Evolutionary conservation across 2,888 invertebrate species (phyloP), one percentile per base, ranked within the genome.

Genomic region (Dynastes grantii): DNA sequence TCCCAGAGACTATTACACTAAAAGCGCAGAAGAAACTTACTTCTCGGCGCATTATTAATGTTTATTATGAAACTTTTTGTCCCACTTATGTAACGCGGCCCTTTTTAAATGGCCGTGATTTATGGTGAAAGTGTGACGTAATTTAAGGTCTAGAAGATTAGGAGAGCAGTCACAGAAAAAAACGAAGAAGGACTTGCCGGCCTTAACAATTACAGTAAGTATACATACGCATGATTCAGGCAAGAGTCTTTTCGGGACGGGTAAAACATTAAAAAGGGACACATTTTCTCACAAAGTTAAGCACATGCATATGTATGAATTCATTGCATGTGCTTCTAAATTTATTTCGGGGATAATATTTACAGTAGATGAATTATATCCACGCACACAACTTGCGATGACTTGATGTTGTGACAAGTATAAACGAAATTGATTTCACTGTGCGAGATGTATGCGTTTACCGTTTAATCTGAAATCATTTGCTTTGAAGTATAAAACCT

Each of bases 1-100:
- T 55, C 61, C 40, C 45, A 22, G 9, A 13, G 55, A 68, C 68
- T 73, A 58, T 58, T 27, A 58, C 58, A 22, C 40, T 73, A 61
- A 45, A 73, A 61, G 58, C 73, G 2, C 22, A 75, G 63, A 27
- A 73, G 61, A 27, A 13, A 61, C 71, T 16, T 49, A 55, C 37
- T 71, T 27, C 32, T 13, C 13, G 49, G 13, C 63, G 22, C 63
- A 45, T 75, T 75, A 75, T 75, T 75, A 75, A 75, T 63, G 61
- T 75, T 75, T 75, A 75, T 75, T 61, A 75, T 75, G 61, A 75
- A 75, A 75, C 73, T 75, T 75, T 61, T 16, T 40, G 61, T 29
- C 61, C 73, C 61, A 40, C 73, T 75, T 63, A 75, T 45, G 32
- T 73, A 73, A 58, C 45, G 32, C 71, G 58, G n/a, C 22, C 55